phyloP scores from a whole-genome alignment of 2,113 vertebrate genomes.

The Podocnemis expansa region DNA sequence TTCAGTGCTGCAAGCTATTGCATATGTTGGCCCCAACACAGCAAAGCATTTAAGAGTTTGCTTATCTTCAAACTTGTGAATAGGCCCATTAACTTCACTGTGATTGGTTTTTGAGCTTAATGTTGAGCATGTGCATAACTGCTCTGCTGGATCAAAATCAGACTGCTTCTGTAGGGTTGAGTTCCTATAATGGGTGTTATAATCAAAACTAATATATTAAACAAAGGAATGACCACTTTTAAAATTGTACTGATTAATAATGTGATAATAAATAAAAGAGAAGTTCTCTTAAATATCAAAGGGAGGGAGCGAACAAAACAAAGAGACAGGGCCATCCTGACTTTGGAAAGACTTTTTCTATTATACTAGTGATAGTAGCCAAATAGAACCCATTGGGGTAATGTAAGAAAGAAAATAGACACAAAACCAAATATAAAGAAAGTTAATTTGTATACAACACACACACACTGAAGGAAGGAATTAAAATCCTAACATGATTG shows the following conservation, averaged over 20 bases:
- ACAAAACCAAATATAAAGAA: neutral
- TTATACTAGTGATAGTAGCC: neutral
- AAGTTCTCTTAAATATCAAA: neutral
- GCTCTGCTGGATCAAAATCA: neutral
- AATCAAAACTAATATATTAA: neutral
- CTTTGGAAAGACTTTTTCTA: neutral
- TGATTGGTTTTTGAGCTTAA: neutral
- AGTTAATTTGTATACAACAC: neutral
- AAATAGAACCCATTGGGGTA: neutral
- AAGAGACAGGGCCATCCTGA: neutral
- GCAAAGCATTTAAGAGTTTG: neutral
- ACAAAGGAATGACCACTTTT: neutral
- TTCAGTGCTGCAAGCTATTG: neutral
- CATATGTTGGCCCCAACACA: neutral
- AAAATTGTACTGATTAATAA: neutral
- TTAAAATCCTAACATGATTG: neutral
- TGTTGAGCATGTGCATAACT: neutral
- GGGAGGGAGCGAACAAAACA: neutral
- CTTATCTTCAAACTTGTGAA: neutral
- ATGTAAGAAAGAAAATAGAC: neutral
- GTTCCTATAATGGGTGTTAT: neutral
- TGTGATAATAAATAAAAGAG: neutral
- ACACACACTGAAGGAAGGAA: neutral
- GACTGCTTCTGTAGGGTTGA: neutral
- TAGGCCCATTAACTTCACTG: neutral